phyloP scores from a whole-genome alignment of 1,140 invertebrate genomes.

The Macrosteles quadrilineatus region DNA sequence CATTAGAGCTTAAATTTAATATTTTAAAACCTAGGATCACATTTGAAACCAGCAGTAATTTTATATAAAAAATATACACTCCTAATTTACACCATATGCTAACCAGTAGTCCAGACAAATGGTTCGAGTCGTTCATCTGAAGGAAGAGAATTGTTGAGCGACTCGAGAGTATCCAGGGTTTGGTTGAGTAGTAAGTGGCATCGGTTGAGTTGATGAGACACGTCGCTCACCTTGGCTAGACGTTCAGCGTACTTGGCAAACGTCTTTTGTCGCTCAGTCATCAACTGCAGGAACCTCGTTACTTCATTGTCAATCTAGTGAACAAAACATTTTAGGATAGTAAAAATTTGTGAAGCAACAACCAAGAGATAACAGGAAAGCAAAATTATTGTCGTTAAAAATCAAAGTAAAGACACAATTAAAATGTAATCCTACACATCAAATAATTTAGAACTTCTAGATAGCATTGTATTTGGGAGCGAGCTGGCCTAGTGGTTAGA shows the following conservation, averaged over 20 bases:
- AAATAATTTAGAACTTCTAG: too few relatives aligned
- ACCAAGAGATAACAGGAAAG: too few relatives aligned
- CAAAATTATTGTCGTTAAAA: too few relatives aligned
- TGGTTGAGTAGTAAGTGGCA: constrained; percentile 83
- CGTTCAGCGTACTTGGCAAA: constrained; percentile 84
- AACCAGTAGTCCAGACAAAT: constrained; percentile 86
- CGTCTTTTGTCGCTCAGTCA: constrained; percentile 79
- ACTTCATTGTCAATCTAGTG: constrained; percentile 72
- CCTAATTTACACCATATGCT: not conserved
- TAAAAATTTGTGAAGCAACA: too few relatives aligned
- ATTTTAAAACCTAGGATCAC: too few relatives aligned
- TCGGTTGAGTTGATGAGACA: constrained; percentile 73
- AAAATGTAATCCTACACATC: too few relatives aligned
- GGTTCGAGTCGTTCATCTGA: constrained; percentile 82
- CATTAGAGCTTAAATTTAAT: too few relatives aligned
- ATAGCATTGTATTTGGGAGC: too few relatives aligned
- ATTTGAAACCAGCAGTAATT: too few relatives aligned
- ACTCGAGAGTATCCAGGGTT: constrained; percentile 81
- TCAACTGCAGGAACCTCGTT: constrained; percentile 63
- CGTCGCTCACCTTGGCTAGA: constrained; percentile 74
- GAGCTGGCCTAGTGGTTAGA: too few relatives aligned
- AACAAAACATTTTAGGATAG: constrained; percentile 38
- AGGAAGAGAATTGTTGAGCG: constrained; percentile 81
- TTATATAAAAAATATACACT: too few relatives aligned
- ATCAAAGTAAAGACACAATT: too few relatives aligned